A percentile compares a stretch with the other conserved stretches of the same genome.
phyloP scores from a whole-genome alignment of 2,888 invertebrate species.

The Diplolepis rosae region DNA sequence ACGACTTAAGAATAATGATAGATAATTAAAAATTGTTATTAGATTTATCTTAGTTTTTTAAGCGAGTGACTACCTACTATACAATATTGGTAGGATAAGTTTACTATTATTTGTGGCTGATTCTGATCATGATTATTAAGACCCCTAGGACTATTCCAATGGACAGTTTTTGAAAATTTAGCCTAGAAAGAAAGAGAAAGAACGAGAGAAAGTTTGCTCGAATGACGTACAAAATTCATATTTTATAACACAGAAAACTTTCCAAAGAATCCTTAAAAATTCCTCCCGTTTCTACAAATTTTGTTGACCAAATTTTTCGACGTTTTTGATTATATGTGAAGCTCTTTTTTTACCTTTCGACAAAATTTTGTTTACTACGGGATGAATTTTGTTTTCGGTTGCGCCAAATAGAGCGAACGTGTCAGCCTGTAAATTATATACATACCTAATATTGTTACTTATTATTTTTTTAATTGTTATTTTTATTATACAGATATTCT shows the following conservation, averaged over 20 bases:
- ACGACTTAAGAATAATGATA: conserved; percentile 36
- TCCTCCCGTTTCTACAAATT: conserved; percentile 17
- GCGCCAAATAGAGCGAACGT: conserved; percentile 10
- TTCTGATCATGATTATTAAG: conserved; percentile 3
- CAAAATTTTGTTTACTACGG: not conserved
- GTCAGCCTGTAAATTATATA: conserved; percentile 26
- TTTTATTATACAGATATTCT: conserved; percentile 19
- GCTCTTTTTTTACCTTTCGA: not conserved
- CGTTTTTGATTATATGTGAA: not conserved
- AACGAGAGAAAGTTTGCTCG: conserved; percentile 17
- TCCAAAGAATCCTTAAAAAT: conserved; percentile 30
- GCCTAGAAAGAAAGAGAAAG: conserved; percentile 7
- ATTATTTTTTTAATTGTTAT: conserved; percentile 16
- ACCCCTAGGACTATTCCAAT: not conserved
- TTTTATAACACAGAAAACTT: conserved; percentile 18
- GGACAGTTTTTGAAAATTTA: not conserved
- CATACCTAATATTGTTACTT: conserved; percentile 28
- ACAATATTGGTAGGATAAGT: conserved; percentile 22
- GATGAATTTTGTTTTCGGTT: conserved; percentile 26
- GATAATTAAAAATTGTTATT: conserved; percentile 35
- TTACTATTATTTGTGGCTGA: conserved; percentile 28
- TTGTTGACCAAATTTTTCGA: not conserved
- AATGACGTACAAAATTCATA: conserved; percentile 2
- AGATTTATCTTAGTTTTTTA: conserved; percentile 43
- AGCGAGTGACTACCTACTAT: conserved; percentile 48